Evolutionary conservation across 64 coral and sea anemone species (phyloP).

Genomic region (Actinia equina): DNA sequence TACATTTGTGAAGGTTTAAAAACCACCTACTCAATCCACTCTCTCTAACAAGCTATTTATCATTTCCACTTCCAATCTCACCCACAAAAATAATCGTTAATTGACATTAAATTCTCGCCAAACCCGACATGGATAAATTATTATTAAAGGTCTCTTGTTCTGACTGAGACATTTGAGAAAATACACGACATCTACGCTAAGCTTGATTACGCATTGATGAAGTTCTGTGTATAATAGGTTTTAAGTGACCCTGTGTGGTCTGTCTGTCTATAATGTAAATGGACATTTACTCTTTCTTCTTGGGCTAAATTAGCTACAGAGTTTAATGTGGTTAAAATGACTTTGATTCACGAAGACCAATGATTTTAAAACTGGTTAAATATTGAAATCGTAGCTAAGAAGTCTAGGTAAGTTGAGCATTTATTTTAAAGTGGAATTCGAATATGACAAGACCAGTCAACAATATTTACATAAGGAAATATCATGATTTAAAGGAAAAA

Average conservation of each 20-base stretch:
- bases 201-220: neutral
- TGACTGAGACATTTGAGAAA: neutral
- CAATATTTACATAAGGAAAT: conserved; percentile 10
- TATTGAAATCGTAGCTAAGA: neutral
- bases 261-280: neutral
- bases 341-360: neutral
- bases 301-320: neutral
- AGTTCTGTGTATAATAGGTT: neutral
- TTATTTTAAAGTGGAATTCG: neutral
- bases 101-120: neutral
- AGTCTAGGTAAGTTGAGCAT: neutral
- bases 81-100: neutral
- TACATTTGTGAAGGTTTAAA: neutral
- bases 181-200: neutral
- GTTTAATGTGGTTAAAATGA: neutral
- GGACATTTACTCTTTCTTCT: neutral
- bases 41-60: neutral
- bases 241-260: neutral
- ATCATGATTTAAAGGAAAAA: neutral
- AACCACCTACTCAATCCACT: neutral
- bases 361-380: neutral
- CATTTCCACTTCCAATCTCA: neutral
- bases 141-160: neutral
- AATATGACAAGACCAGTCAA: neutral
- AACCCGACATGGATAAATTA: neutral